phyloP scores from a whole-genome alignment of 2,888 invertebrate species.

The Tipula vernalis region DNA sequence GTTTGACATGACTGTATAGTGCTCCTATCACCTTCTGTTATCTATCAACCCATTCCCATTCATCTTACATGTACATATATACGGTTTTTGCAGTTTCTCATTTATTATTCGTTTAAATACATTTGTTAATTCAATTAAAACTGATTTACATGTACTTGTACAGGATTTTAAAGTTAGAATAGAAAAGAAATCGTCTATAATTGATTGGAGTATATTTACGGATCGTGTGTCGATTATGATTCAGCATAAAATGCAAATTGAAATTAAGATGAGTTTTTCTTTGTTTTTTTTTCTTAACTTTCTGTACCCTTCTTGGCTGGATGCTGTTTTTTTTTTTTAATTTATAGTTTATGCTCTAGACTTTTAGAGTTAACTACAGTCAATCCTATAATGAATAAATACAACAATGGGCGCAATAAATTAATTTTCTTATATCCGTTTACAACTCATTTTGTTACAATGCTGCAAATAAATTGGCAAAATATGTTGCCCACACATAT shows the following conservation, averaged over 20 bases:
- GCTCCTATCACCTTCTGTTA: neutral
- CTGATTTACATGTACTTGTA: neutral
- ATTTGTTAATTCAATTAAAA: neutral
- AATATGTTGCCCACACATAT: too few relatives aligned
- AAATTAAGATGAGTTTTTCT: neutral
- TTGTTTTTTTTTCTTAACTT: neutral
- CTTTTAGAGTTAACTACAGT: neutral
- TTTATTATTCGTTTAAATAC: neutral
- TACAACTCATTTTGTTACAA: too few relatives aligned
- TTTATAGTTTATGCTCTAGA: neutral
- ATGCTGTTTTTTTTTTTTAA: neutral
- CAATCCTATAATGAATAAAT: neutral
- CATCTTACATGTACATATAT: neutral
- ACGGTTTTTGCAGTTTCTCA: neutral
- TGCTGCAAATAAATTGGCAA: too few relatives aligned
- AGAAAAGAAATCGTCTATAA: neutral
- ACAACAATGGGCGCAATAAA: neutral
- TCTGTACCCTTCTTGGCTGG: neutral
- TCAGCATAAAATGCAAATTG: neutral
- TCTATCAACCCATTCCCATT: neutral
- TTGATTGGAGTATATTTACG: neutral
- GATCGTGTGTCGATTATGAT: neutral
- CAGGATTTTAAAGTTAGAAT: neutral
- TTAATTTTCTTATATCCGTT: neutral
- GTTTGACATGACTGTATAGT: neutral